These are phyloP conservation scores for Rotaria magnacalcarata DNA, from an alignment of 2,888 invertebrate species.

Conservation along the genomic window DNA sequence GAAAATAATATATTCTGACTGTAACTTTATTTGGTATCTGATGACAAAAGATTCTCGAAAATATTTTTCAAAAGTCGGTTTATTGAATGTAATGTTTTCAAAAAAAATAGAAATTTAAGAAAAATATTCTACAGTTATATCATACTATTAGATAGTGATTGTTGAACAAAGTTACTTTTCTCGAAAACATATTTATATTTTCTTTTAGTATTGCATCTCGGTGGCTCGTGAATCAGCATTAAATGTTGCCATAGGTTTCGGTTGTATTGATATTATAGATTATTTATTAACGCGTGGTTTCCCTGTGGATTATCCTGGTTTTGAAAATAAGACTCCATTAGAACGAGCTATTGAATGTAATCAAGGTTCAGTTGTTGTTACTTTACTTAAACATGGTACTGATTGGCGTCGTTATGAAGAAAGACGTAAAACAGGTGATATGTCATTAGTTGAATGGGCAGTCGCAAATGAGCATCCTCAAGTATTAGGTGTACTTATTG, in stretches of 20 bases:
- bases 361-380: constrained; percentile 4
- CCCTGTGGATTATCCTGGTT: constrained; percentile 22
- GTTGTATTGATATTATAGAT: background rate
- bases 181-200: background rate
- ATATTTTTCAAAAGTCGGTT: background rate
- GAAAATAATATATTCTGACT: background rate
- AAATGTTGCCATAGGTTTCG: constrained; percentile 18
- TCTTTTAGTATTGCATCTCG: constrained; percentile 15
- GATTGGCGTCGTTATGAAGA: constrained; percentile 31
- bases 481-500: constrained; percentile 32
- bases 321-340: constrained; percentile 28
- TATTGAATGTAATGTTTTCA: background rate
- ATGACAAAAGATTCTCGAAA: background rate
- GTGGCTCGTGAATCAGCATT: constrained; percentile 33
- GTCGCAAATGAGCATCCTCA: background rate
- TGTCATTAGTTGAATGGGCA: constrained; percentile 31
- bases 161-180: too few species aligned
- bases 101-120: too few species aligned
- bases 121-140: background rate
- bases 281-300: constrained; percentile 34
- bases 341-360: constrained; percentile 35
- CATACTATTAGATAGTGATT: too few species aligned
- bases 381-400: background rate
- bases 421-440: background rate
- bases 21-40: background rate